Evolutionary conservation across 2,797 vertebrate species (phyloP), one percentile per base, ranked within the genome.

Genomic region (Apogon hyalosoma): DNA sequence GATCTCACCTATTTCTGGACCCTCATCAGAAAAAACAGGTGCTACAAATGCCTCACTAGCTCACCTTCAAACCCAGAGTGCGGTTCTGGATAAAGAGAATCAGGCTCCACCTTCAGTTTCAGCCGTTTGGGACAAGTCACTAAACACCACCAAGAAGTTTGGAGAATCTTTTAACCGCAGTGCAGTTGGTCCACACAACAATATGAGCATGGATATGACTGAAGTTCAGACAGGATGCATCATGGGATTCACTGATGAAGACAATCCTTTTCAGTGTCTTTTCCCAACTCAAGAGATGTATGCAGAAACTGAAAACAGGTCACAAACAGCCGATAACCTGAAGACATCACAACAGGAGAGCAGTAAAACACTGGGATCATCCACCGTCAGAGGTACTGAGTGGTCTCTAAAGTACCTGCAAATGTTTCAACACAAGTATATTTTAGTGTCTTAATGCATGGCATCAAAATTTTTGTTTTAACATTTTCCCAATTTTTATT

Each of bases 71-170:
- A 61, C 60, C 21, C 75, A 48, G 7, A 76, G 2, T 4, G 11
- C 12, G 14, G 75, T 69, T 11, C 67, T 85, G 53, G 92, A 94
- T 70, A 94, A 95, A 84, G 96, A 96, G 82, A 95, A 93, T 59
- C 51, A 62, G 36, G 63, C 87, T 39, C 90, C 92, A 41, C 6
- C 33, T 48, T 14, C 59, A 21, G 61, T 90, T 61, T 47, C 60
- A 36, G 68, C 73, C 38, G 2, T 28, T 43, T 64, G 40, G 36
- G 57, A 57, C 21, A 87, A 67, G 33, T 70, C 77, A 0, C 1
- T 54, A 15, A 69, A 56, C 31, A 46, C 53, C 40, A 59, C 60
- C 21, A 75, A 45, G 51, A 89, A 65, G 21, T 50, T 7, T 6
- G 42, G 45, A 10, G 51, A 61, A 18, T 19, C 62, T 1, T 73